Conservation (phyloP, 2,888 invertebrate species). For the Thereva nobilitata region DNA sequence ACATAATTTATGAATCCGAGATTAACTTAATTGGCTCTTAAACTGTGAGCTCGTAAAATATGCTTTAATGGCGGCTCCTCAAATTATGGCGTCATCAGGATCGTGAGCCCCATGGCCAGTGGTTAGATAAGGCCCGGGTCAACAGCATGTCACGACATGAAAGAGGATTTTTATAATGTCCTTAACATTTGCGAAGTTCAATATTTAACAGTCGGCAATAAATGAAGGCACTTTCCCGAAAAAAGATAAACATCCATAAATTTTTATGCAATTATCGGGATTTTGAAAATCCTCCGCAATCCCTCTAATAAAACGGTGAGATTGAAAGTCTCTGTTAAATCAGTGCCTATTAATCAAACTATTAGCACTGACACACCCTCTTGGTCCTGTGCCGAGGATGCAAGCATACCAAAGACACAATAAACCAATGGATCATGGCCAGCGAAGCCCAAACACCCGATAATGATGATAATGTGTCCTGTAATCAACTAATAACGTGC, state of each 20-base stretch:
- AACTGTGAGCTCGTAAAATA: constrained; percentile 34
- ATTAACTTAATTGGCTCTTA: constrained; percentile 34
- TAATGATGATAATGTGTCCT: constrained; percentile 61
- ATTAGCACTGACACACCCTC: constrained; percentile 49
- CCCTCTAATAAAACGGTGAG: too few relatives aligned
- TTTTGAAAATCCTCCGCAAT: too few relatives aligned
- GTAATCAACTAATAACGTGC: constrained; percentile 61
- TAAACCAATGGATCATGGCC: constrained; percentile 41
- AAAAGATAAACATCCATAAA: too few relatives aligned
- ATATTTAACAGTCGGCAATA: too few relatives aligned
- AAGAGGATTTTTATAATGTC: too few relatives aligned
- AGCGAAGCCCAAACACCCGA: constrained; percentile 49
- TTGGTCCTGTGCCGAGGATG: background rate
- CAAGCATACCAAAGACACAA: constrained; percentile 20
- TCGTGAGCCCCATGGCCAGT: too few relatives aligned
- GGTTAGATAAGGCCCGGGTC: too few relatives aligned
- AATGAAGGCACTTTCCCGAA: too few relatives aligned
- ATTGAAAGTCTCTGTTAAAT: background rate
- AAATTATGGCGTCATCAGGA: too few relatives aligned
- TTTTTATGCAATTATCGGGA: too few relatives aligned
- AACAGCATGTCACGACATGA: too few relatives aligned
- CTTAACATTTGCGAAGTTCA: too few relatives aligned
- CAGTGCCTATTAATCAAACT: constrained; percentile 58
- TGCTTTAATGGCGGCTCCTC: constrained; percentile 11
- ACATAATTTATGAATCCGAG: constrained; percentile 34